phyloP scores from a whole-genome alignment of 2,113 vertebrate species.

The Narcine bancroftii region DNA sequence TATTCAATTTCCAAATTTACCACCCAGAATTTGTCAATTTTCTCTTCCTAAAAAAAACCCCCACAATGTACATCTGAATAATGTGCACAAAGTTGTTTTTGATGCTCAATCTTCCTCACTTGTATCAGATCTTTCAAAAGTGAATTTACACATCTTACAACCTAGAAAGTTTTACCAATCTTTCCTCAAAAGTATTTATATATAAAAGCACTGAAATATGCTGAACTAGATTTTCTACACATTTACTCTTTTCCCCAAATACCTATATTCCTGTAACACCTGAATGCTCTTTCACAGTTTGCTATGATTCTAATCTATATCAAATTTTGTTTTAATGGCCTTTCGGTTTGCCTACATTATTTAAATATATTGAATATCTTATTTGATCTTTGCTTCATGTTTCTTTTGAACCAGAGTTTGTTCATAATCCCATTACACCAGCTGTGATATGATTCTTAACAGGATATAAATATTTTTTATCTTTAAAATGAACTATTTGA shows the following conservation, averaged over 20 bases:
- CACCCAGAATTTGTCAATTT: neutral
- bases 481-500: neutral
- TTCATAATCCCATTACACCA: neutral
- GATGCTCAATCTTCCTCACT: too few relatives aligned
- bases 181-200: neutral
- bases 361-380: neutral
- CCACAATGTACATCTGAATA: too few relatives aligned
- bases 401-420: neutral
- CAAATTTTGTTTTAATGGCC: neutral
- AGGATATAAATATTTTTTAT: neutral
- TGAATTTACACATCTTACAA: neutral
- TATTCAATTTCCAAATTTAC: neutral
- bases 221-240: neutral
- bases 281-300: neutral
- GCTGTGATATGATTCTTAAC: neutral
- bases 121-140: neutral
- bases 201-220: neutral
- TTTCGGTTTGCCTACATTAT: neutral
- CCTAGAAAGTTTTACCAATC: neutral
- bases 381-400: neutral
- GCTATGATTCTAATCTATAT: neutral
- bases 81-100: too few relatives aligned
- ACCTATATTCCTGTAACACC: neutral
- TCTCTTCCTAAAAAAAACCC: too few relatives aligned
- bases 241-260: neutral